Evolutionary conservation across 2,113 vertebrate species (phyloP).

Genomic region (Maccullochella peelii): DNA sequence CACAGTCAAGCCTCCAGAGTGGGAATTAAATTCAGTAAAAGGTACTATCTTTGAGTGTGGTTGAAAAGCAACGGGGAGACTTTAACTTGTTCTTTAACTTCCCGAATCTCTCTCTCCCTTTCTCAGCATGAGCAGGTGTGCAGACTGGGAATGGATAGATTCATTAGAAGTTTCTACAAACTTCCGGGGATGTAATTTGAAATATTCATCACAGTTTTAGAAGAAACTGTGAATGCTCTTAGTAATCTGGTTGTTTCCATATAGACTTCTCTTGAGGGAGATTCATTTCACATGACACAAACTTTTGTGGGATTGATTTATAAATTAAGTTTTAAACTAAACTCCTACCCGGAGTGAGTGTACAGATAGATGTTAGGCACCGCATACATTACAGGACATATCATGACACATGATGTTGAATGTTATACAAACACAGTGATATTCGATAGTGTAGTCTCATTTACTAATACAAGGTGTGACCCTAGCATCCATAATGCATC

Average conservation of each 20-base stretch:
- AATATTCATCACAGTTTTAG: constrained; percentile 39
- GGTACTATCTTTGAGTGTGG: not conserved
- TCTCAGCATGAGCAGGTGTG: constrained; percentile 24
- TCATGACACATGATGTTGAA: not conserved
- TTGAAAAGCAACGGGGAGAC: constrained; percentile 6
- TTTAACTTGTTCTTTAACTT: constrained; percentile 48
- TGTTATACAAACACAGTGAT: constrained; percentile 18
- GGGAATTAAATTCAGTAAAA: constrained; percentile 23
- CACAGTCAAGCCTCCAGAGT: constrained; percentile 7
- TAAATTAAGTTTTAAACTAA: not conserved
- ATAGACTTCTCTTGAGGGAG: not conserved
- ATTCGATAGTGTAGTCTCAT: constrained; percentile 18
- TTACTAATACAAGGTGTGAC: constrained; percentile 4
- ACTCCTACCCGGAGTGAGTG: not conserved
- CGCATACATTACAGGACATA: constrained; percentile 6
- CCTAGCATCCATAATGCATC: constrained; percentile 35
- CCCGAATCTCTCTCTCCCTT: constrained; percentile 16
- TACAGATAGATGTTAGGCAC: not conserved
- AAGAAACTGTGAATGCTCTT: too few relatives aligned
- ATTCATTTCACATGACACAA: constrained; percentile 5
- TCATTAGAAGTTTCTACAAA: constrained; percentile 50
- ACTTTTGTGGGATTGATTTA: not conserved
- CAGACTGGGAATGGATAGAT: constrained; percentile 17
- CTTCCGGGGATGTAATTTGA: constrained; percentile 42
- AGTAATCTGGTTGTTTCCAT: constrained; percentile 5